Conservation (phyloP, 1,140 invertebrate species). For the Bacillus rossius region DNA sequence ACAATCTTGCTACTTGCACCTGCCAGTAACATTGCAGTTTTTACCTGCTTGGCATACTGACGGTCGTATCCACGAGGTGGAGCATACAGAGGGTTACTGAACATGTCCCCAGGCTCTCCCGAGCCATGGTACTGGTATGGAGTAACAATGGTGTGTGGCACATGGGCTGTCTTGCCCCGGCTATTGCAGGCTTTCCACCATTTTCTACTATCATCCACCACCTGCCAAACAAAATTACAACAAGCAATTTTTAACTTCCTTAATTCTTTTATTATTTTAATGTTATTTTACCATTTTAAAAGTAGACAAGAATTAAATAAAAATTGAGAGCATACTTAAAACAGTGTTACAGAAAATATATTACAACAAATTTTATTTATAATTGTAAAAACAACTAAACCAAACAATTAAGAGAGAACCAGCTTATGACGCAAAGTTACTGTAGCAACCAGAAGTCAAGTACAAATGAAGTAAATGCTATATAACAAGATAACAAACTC, state of each 20-base stretch:
- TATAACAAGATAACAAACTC: too few relatives aligned
- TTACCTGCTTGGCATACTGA: slow-evolving; percentile 6
- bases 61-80: slow-evolving; percentile 19
- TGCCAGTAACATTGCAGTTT: too few relatives aligned
- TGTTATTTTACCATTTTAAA: too few relatives aligned
- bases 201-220: slow-evolving; percentile 91
- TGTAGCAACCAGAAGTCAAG: too few relatives aligned
- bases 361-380: not conserved
- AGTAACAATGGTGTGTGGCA: slow-evolving; percentile 95
- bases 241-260: not conserved
- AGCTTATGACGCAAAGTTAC: not conserved
- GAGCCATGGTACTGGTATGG: slow-evolving; percentile 46
- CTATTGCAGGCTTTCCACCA: slow-evolving; percentile 98
- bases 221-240: slow-evolving; percentile 46
- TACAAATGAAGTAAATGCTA: too few relatives aligned
- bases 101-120: slow-evolving; percentile 50
- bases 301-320: too few relatives aligned
- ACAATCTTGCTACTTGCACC: too few relatives aligned
- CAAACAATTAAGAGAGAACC: too few relatives aligned
- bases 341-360: not conserved
- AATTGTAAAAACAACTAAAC: too few relatives aligned
- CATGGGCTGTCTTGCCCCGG: slow-evolving; percentile 83
- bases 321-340: too few relatives aligned
- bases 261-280: too few relatives aligned
- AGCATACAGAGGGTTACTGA: slow-evolving; percentile 67